Evolutionary conservation across 2,888 invertebrate genomes (phyloP), one percentile per base, ranked within the genome.

Genomic region (Cactoblastis cactorum): DNA sequence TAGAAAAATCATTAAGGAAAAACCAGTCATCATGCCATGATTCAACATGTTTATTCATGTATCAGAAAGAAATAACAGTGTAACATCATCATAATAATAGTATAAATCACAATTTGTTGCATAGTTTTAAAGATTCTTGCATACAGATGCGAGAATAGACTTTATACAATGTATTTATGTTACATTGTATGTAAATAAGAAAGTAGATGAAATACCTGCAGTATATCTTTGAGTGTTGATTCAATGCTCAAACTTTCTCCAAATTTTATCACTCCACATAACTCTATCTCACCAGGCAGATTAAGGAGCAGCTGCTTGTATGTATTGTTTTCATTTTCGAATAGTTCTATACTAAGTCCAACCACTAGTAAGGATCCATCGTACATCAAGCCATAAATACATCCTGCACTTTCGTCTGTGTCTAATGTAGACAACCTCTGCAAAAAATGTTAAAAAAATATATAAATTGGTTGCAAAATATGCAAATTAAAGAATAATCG

Each of bases 261-360:
- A 57, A 94, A 92, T 65, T 92, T 92, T 12, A 95, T 90, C 51
- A 94, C 89, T 19, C 95, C 96, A 73, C 95, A 95, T 46, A 95
- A 83, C 80, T 95, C 95, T 53, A 95, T 80, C 76, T 95, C 95
- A 1, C 94, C 93, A 12, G 96, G 95, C 66, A 95, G 92, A 65
- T 93, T 92, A 19, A 94, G 86, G 56, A 92, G 89, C 34, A 93
- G 71, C 57, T 90, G 84, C 35, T 80, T 83, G 57, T 90, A 85
- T n/a, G 83, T 74, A 58, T 84, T 83, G 68, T 89, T 81, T 70
- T 89, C 83, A 82, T 87, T 85, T 49, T 93, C 91, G 65, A 92
- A 90, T 50, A 88, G 86, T 74, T 94, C 93, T 64, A 94, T 80
- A 69, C 93, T 93, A 62, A 94, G 90, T 46, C 94, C 93, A 57